Percentiles rank a stretch among this genome's conserved stretches.
phyloP scores from a whole-genome alignment of 2,113 vertebrate genomes.

The Fulica atra region DNA sequence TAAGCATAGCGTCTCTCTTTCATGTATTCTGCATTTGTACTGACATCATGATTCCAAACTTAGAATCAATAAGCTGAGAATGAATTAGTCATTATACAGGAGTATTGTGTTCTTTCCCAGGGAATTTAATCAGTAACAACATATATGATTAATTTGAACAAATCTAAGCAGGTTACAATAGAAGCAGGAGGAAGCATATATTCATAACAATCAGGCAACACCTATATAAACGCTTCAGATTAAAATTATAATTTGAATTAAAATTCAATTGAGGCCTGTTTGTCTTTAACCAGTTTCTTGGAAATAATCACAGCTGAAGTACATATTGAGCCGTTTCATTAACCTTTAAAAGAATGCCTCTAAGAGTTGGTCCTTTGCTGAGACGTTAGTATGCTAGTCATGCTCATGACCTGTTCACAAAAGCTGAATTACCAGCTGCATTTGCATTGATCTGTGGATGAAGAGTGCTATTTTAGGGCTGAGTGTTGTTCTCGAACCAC shows the following conservation, averaged over 20 bases:
- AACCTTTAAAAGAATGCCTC: background rate
- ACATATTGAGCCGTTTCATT: slow-evolving; percentile 22
- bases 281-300: slow-evolving; percentile 24
- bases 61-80: background rate
- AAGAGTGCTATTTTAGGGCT: background rate
- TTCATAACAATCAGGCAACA: background rate
- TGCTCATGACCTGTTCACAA: background rate
- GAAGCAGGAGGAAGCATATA: background rate
- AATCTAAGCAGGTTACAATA: background rate
- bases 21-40: background rate
- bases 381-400: slow-evolving; percentile 13
- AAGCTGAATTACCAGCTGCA: background rate
- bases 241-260: slow-evolving; percentile 45
- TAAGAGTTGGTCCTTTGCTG: slow-evolving; percentile 11
- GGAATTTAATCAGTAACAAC: background rate
- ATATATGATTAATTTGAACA: background rate
- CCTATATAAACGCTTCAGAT: background rate
- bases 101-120: background rate
- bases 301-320: slow-evolving; percentile 39
- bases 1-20: background rate
- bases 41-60: background rate
- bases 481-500: background rate
- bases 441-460: background rate
- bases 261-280: slow-evolving; percentile 23
- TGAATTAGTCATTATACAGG: background rate